Percentiles rank a stretch among this genome's conserved stretches.
Conservation (phyloP, 1,140 invertebrate species). For the Scaptomyza hsui region DNA sequence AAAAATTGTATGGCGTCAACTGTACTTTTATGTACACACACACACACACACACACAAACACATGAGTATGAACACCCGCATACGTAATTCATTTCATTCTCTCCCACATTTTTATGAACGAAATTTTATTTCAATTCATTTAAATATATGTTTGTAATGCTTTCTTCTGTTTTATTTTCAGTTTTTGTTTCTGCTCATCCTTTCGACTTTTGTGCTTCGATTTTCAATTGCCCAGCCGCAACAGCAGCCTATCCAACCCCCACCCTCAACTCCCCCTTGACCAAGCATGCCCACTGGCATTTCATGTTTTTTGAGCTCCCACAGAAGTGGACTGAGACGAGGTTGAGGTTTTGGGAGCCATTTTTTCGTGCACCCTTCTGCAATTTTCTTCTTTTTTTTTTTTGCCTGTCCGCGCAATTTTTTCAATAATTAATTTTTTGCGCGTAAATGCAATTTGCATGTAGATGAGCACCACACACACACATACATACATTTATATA, state of each 20-base stretch:
- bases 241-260: conserved; percentile 23
- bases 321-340: background rate
- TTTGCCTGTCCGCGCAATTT: conserved; percentile 62
- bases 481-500: conserved; percentile 19
- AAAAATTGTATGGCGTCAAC: conserved; percentile 76
- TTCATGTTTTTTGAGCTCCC: background rate
- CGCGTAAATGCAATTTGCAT: conserved; percentile 81
- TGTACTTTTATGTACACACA: conserved; percentile 69
- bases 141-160: conserved; percentile 79
- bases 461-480: conserved; percentile 51
- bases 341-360: conserved; percentile 14
- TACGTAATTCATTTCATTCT: conserved; percentile 51
- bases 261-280: conserved; percentile 5
- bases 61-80: conserved; percentile 6
- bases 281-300: conserved; percentile 14
- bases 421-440: conserved; percentile 83
- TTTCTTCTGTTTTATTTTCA: conserved; percentile 15
- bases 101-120: conserved; percentile 73
- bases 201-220: conserved; percentile 67
- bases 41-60: conserved; percentile 25
- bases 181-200: conserved; percentile 47
- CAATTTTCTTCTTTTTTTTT: conserved; percentile 12
- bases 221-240: conserved; percentile 61
- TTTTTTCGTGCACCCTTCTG: conserved; percentile 11
- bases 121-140: conserved; percentile 82